Base-by-base conservation (phyloP, 2,113 vertebrate species). In the Caranx ignobilis region DNA sequence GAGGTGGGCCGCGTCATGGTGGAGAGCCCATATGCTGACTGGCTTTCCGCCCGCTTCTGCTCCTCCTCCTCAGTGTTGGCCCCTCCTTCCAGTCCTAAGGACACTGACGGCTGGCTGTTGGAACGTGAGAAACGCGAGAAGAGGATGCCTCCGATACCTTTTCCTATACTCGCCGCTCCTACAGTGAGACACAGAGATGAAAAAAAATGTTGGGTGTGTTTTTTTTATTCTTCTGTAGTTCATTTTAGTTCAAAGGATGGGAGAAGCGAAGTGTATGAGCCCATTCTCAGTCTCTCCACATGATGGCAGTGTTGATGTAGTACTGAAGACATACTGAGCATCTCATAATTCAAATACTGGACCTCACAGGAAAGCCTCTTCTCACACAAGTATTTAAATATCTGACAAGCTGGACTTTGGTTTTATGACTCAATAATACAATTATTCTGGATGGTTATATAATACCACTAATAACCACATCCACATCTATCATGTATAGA, bases 91-190 rank as follows among this genome's bases (percentile, higher is more conserved):
- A 94, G 87, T 0, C 90, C 83, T 1, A 88, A 26, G 6, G 88
- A 92, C 71, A 93, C 92, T 0, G 96, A 88, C 2, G 94, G 79
- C 75, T 96, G 90, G 45, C 95, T 94, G 84, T 94, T 96, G 37
- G 97, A 96, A 21, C 97, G 95, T 2, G 97, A 97, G 83, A 99
- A 99, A 21, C 97, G 96, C 0, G 98, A 99, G 84, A 99, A 97
- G 11, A 99, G 89, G 94, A 99, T 99, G 76, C 97, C 98, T 4
- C 98, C 97, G 0, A 99, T 97, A 79, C 98, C 98, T 83, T 99
- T 99, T 35, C 98, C 97, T 4, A 99, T 97, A 88, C 96, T 99
- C 0, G 98, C 98, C 3, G 98, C 98, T 66, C 98, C 98, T 99
- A 85, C 1, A 15, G 12, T 12, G 11, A 71, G 9, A 2, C 9